Percentiles rank a stretch among this genome's conserved stretches.
These are phyloP conservation scores for Girardinichthys multiradiatus DNA, from an alignment of 2,113 vertebrate genomes.

Conservation along the genomic window DNA sequence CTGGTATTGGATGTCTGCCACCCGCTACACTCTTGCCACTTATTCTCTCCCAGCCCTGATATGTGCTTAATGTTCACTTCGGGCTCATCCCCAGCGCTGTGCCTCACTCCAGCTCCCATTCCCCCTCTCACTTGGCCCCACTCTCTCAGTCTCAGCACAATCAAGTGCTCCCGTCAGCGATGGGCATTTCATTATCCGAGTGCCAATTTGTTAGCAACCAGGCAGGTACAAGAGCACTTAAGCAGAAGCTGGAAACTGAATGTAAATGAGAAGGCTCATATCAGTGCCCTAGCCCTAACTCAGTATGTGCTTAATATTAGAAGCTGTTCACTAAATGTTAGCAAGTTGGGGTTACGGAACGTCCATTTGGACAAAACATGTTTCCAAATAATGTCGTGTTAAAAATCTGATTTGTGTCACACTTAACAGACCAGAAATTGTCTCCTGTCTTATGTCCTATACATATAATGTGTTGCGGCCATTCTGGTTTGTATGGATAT, in stretches of 20 bases:
- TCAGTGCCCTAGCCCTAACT: neutral
- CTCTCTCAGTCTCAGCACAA: slow-evolving; percentile 65
- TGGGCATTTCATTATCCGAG: slow-evolving; percentile 76
- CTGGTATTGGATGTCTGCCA: slow-evolving; percentile 47
- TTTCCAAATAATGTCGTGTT: neutral
- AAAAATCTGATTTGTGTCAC: neutral
- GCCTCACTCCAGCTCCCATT: slow-evolving; percentile 30
- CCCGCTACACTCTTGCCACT: slow-evolving; percentile 23
- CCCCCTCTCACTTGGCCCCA: slow-evolving; percentile 65
- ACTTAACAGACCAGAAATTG: neutral
- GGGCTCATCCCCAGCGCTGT: slow-evolving; percentile 43
- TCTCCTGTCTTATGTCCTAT: too few species aligned
- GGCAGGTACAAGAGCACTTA: slow-evolving; percentile 66
- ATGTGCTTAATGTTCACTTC: slow-evolving; percentile 47
- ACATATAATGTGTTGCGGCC: too few species aligned
- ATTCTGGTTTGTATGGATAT: too few species aligned
- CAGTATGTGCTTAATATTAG: neutral
- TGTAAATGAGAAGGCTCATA: slow-evolving; percentile 44
- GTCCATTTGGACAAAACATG: neutral
- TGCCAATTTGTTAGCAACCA: slow-evolving; percentile 69
- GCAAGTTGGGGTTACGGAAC: neutral
- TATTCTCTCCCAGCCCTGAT: slow-evolving; percentile 45
- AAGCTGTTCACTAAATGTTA: neutral
- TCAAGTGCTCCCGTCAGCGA: slow-evolving; percentile 68
- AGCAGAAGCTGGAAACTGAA: slow-evolving; percentile 37